These are phyloP conservation scores for roundworm (Caenorhabditis elegans) DNA, from an alignment of 1,140 invertebrate species.

Conservation along the genomic window WBcel235 BX284605.5:6778001-6778500, in stretches of 20 bases:
- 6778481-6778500: background rate
- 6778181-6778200: background rate
- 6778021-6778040: too few relatives aligned
- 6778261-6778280: constrained; percentile 7
- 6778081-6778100: too few relatives aligned
- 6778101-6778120: too few relatives aligned
- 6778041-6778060: too few relatives aligned
- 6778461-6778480: background rate
- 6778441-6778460: background rate
- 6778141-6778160: too few relatives aligned
- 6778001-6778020: too few relatives aligned
- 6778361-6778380: background rate
- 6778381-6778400: background rate
- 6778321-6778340: constrained; percentile 17
- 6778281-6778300: background rate
- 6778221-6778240: too few relatives aligned
- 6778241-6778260: background rate
- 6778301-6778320: constrained; percentile 8
- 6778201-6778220: background rate
- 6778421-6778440: background rate
- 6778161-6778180: background rate
- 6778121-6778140: too few relatives aligned
- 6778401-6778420: background rate
- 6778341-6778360: background rate
- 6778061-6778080: too few relatives aligned